Base-by-base conservation (phyloP, 2,113 vertebrate species). In the human (Homo sapiens) region DNA sequence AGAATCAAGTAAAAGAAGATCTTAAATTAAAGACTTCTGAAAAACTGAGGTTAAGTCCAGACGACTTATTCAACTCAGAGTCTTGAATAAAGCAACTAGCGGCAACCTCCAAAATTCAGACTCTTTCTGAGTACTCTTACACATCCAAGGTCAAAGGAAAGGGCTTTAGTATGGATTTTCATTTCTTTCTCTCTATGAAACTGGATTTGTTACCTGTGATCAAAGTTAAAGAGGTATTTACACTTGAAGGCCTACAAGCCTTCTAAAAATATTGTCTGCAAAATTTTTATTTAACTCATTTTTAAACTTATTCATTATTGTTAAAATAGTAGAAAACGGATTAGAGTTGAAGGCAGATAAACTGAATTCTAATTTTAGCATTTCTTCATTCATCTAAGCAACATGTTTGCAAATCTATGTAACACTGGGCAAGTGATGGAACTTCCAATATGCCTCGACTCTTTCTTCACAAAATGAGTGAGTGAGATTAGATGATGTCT, bases 1-100 rank as follows among this genome's bases (percentile, higher is more conserved):
- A 30, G 48, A 88, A 93, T 83, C 8, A 95, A 89, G 68, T 90
- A 20, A 84, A 89, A 97, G 38, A 88, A 86, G 32, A 30, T 48
- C 25, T 88, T 40, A 83, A 70, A 79, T 88, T 40, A 73, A 83
- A 93, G 38, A 83, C 30, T 80, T 6, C 35, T 92, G 45, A 92
- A 52, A 90, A 81, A 18, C 43, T 35, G 52, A 11, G 87, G 68
- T 59, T 82, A 84, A 95, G 48, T 73, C 86, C 17, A 22, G 25
- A 35, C 70, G 27, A 80, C 14, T 59, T 93, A 76, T 18, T 83
- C 30, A 64, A 78, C 79, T 93, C 79, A 76, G 45, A 48, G 10
- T 79, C 48, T 95, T 83, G 20, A 88, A 66, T 94, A 80, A 82
- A 75, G 10, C 43, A 80, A 75, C 43, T 6, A 38, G 30, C 68